These are phyloP conservation scores for Poecilus cupreus DNA, from an alignment of 2,888 invertebrate genomes.

Conservation along the genomic window DNA sequence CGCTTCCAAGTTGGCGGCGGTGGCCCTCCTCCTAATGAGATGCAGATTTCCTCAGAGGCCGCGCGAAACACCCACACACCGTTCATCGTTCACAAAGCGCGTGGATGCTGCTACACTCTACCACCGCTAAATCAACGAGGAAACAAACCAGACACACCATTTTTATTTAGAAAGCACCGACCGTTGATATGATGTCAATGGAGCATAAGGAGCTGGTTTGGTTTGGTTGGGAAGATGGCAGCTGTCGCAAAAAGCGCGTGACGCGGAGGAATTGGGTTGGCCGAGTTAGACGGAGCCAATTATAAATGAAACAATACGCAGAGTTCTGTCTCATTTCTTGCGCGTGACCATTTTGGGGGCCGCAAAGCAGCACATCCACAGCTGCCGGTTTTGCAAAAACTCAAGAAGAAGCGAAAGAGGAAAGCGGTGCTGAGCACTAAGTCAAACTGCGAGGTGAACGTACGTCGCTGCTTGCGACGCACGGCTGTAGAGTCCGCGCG, in stretches of 20 bases:
- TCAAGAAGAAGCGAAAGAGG: conserved; percentile 36
- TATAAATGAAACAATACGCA: conserved; percentile 66
- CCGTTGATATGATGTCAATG: conserved; percentile 31
- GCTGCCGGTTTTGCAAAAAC: conserved; percentile 46
- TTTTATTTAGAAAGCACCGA: background rate
- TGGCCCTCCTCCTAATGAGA: conserved; percentile 42
- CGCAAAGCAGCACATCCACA: conserved; percentile 63
- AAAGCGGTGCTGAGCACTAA: background rate
- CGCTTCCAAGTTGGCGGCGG: conserved; percentile 18
- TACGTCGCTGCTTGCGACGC: background rate
- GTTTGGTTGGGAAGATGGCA: conserved; percentile 31
- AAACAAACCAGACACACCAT: background rate
- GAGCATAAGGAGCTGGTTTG: conserved; percentile 1
- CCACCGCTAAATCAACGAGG: background rate
- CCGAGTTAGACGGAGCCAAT: conserved; percentile 63
- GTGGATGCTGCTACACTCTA: background rate
- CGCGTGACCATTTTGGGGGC: conserved; percentile 66
- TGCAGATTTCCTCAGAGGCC: conserved; percentile 55
- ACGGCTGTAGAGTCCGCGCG: conserved; percentile 27
- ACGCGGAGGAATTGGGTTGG: conserved; percentile 50
- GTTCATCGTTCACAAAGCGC: background rate
- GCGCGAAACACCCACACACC: conserved; percentile 48
- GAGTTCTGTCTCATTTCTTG: conserved; percentile 66
- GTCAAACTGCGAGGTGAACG: conserved; percentile 38
- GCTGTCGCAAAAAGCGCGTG: conserved; percentile 47